Evolutionary conservation across 2,888 invertebrate species (phyloP), one percentile per base, ranked within the genome.

Genomic region (Minunthozetes semirufus): DNA sequence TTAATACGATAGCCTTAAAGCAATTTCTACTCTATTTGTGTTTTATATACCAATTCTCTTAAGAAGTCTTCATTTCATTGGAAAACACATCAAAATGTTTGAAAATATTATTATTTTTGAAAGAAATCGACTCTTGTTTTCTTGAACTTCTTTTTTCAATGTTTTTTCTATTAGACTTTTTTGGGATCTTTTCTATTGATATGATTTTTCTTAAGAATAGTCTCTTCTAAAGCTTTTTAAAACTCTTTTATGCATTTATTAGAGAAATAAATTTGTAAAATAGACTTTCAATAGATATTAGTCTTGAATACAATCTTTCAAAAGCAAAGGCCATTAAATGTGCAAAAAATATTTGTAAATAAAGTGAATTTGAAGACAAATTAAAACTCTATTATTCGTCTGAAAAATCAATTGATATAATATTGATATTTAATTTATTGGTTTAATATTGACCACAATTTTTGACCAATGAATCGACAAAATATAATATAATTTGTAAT

Each of bases 291-390:
- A 56, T 56, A 22, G 63, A 38, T 13, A 29, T 9, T 17, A 68
- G 42, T 42, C 66, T 68, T 68, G 42, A 68, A 68, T 68, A 68
- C 68, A 68, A 46, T 42, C 22, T 68, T 42, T 42, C 6, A 15
- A 68, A 68, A 42, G 19, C 22, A 68, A 46, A 46, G 68, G 68
- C 68, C 46, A 68, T 68, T 68, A 68, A 63, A 46, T 42, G 68
- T 68, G 68, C 68, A 68, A 68, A 68, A 66, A 22, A 59, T 22
- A 33, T 29, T 63, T 63, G 68, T 68, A 42, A 22, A 42, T 68
- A 68, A 19, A 46, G 2, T 68, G 13, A 5, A 38, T 9, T 4
- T 1, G 19, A 68, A 68, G 42, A 9, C n/a, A 22, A 46, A 29
- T 22, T 9, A 22, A 68, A 61, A 38, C 66, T 66, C 42, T 68